These are phyloP conservation scores for Spicauda simplicius DNA, from an alignment of 2,888 invertebrate species.

Conservation along the genomic window DNA sequence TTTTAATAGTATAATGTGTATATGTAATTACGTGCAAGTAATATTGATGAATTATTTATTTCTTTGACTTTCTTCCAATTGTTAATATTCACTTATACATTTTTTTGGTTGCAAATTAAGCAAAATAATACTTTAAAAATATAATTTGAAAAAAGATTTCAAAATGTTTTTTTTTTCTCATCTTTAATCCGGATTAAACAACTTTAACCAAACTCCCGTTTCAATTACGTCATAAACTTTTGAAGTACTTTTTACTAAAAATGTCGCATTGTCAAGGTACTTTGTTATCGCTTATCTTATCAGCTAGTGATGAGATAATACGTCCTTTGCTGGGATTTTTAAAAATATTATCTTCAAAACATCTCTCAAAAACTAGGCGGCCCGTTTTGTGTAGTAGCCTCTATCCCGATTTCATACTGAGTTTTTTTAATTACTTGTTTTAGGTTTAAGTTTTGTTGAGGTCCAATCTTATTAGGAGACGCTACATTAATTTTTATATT, in stretches of 20 bases:
- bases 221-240: not conserved
- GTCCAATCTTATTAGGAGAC: too few species aligned
- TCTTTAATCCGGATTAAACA: too few species aligned
- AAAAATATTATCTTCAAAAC: not conserved
- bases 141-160: too few species aligned
- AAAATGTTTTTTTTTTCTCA: too few species aligned
- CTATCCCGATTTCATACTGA: not conserved
- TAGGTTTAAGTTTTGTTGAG: not conserved
- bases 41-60: too few species aligned
- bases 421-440: not conserved
- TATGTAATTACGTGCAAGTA: too few species aligned
- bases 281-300: not conserved
- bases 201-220: not conserved
- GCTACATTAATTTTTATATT: too few species aligned
- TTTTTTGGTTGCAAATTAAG: too few species aligned
- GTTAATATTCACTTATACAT: too few species aligned
- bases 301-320: not conserved
- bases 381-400: not conserved
- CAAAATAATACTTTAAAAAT: too few species aligned
- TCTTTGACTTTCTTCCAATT: too few species aligned
- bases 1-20: too few species aligned
- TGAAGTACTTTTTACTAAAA: not conserved
- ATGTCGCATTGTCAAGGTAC: not conserved
- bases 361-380: not conserved
- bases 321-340: not conserved